Evolutionary conservation across 2,888 invertebrate genomes (phyloP), one percentile per base, ranked within the genome.

Genomic region (Apodemia mormo): DNA sequence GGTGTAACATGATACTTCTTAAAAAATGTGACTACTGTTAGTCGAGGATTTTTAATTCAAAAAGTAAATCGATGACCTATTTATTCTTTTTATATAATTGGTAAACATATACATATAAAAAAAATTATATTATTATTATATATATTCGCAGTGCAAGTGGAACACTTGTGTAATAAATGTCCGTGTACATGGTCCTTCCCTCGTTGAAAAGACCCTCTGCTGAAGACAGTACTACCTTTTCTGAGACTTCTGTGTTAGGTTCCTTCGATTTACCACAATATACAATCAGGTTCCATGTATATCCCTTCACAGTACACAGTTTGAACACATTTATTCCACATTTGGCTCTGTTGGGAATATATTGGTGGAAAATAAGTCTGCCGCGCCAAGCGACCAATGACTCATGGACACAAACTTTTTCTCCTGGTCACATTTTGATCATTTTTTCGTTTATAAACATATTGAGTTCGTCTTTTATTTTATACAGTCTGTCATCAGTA

Each of bases 291-390:
- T 75, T 74, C 70, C 70, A 79, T 9, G 78, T 80, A 49, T 78
- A 80, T 8, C 78, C 79, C 22, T 73, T 73, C 8, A 71, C 68
- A 29, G 74, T 72, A 72, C 82, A 82, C 7, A 81, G 68, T 74
- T 82, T 81, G 72, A 80, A 82, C 8, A 82, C 70, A 80, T 74
- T 73, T 6, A 75, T 74, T 7, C 74, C 74, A 74, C 2, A 54
- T 72, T 72, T 73, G 52, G 66, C 69, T 12, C 70, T 75, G 30
- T 73, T 73, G 0, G 73, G 73, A 49, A 74, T 76, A 30, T 73
- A 73, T 52, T 73, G 73, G 3, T 71, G 52, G 64, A 72, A 74
- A 10, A 73, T 66, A 14, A 73, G 54, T 68, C 71, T 56, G 22
- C 73, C 68, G 33, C 37, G 64, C 33, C 64, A 64, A 33, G 64